Evolutionary conservation across 2,797 vertebrate species (phyloP).

Genomic region (Centropyge bicolor): DNA sequence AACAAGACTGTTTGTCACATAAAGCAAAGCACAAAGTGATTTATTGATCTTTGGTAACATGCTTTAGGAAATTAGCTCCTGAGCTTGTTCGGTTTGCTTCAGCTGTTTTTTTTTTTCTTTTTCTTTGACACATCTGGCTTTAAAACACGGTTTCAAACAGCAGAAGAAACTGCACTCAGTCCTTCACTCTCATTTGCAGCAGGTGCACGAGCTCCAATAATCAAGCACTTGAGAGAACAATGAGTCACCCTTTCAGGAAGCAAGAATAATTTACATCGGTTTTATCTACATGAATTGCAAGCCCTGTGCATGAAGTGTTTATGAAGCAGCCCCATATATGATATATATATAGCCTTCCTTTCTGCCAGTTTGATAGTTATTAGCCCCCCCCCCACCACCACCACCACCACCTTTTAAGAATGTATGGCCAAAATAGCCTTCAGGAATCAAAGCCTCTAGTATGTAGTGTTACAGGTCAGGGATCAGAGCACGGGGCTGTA

Average conservation of each 20-base stretch:
- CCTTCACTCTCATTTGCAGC: background rate
- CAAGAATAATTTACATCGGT: background rate
- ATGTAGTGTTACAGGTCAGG: constrained; percentile 20
- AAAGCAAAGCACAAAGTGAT: constrained; percentile 9
- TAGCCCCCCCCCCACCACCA: no score
- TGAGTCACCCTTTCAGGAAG: background rate
- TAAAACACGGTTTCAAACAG: constrained; percentile 10
- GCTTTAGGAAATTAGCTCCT: background rate
- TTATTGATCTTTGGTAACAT: background rate
- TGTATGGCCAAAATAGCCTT: constrained; percentile 28
- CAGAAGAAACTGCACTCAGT: background rate
- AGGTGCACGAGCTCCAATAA: background rate
- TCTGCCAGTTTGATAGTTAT: background rate
- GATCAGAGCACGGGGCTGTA: constrained; percentile 19
- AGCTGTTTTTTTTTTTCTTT: background rate
- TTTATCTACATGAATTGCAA: background rate
- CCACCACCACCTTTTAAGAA: no score
- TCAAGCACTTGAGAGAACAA: background rate
- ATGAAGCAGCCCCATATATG: background rate
- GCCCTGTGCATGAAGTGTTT: background rate
- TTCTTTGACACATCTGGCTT: background rate
- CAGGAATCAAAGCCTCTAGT: constrained; percentile 16
- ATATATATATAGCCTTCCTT: no score
- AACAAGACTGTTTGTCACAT: constrained; percentile 16
- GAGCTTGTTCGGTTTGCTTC: background rate